Base-by-base conservation (phyloP, 2,888 invertebrate species). In the Chesias legatella region DNA sequence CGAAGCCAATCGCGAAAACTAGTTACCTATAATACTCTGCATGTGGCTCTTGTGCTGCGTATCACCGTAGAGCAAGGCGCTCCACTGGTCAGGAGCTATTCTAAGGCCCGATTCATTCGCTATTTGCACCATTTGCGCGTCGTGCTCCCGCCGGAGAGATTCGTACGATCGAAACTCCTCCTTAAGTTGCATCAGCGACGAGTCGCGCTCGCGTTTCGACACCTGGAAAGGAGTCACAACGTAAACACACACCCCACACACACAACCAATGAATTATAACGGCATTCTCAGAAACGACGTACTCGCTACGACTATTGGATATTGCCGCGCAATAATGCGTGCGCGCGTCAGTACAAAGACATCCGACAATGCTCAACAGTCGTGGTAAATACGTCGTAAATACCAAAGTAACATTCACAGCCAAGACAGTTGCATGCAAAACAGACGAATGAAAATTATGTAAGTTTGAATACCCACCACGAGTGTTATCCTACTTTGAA, bases 41-140 rank as follows among this genome's bases (percentile, higher is more conserved):
- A 99, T 99, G 73, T 99, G 98, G 6, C 97, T 96, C 71, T 98
- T 98, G 72, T 98, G 98, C 3, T 92, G 92, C 0, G 95, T 94
- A 73, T 99, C 99, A 0, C 99, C 99, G 70, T 99, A 99, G 0
- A 99, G 84, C 30, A 99, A 80, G 0, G 98, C 95, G 1, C 98
- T 98, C 99, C 99, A 99, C 73, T 99, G 98, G 73, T 99, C 99
- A 0, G 99, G 98, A 0, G 98, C 97, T 49, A 99, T 99, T 43
- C 98, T 89, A 11, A 99, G 88, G 0, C 99, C 99, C 1, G 98
- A 97, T 79, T 99, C 99, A 0, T 97, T 95, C 0, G 99, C 99
- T 48, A 99, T 99, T 82, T 98, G 97, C 3, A 99, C 98, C 57
- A 99, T 98, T 79, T 99, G 99, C 6, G 98, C 95, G 80, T 99